Percentiles rank a stretch among this genome's conserved stretches.
Evolutionary conservation across 2,888 invertebrate species (phyloP).

Genomic region (Colostygia pectinataria): DNA sequence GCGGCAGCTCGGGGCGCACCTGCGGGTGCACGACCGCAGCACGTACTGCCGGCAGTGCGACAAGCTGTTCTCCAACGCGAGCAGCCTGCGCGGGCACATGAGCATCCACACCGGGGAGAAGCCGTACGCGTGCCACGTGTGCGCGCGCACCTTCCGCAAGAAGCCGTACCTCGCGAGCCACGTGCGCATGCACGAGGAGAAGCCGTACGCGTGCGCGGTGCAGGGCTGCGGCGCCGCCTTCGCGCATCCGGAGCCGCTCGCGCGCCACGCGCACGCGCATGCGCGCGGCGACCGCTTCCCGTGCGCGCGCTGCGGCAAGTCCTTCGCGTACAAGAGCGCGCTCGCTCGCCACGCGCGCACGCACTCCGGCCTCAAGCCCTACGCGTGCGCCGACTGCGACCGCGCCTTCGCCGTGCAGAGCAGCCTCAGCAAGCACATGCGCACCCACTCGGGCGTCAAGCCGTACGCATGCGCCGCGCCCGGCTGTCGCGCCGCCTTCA

Average conservation of each 20-base stretch:
- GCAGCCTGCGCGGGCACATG: constrained; percentile 5
- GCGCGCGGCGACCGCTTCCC: constrained; percentile 1
- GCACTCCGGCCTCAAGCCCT: constrained; percentile 1
- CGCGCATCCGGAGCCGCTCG: not conserved
- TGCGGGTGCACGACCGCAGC: constrained; percentile 1
- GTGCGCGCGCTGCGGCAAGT: not conserved
- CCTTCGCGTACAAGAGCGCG: constrained; percentile 8
- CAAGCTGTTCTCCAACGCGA: constrained; percentile 8
- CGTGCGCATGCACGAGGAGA: constrained; percentile 3
- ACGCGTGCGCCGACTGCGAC: not conserved
- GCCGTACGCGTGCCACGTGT: constrained; percentile 4
- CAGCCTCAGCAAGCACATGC: constrained; percentile 4
- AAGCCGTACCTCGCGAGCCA: constrained; percentile 5
- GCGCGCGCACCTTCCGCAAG: constrained; percentile 2
- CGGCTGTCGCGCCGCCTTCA: constrained; percentile 5
- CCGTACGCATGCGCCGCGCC: constrained; percentile 1
- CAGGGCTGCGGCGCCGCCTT: constrained; percentile 1
- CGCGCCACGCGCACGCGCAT: not conserved
- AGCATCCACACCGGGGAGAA: constrained; percentile 7
- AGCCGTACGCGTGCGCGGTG: constrained; percentile 1
- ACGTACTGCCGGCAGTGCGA: constrained; percentile 8
- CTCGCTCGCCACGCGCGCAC: not conserved
- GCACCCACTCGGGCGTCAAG: not conserved
- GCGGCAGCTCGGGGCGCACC: not conserved
- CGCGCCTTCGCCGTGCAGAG: constrained; percentile 2